Percentiles rank a stretch among this genome's conserved stretches.
Evolutionary conservation across 2,797 vertebrate species (phyloP).

Genomic region (Xenops minutus): DNA sequence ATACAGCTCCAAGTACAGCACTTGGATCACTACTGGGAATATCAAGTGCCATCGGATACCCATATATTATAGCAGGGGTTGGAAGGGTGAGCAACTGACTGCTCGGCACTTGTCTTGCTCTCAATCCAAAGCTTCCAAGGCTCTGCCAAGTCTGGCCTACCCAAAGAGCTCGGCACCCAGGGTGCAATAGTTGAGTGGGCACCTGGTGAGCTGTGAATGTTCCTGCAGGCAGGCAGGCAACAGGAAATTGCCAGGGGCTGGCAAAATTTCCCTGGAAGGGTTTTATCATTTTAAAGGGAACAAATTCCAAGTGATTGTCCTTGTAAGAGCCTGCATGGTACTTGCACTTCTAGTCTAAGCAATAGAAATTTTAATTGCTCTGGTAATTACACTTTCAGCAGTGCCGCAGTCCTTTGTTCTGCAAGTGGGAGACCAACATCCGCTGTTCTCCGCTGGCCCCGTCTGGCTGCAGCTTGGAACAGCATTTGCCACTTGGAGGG

Average conservation of each 20-base stretch:
- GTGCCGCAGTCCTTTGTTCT: slow-evolving; percentile 39
- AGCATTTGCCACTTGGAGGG: slow-evolving; percentile 51
- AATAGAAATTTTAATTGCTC: slow-evolving; percentile 60
- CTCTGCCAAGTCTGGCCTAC: fast-evolving
- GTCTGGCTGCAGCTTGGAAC: slow-evolving; percentile 64
- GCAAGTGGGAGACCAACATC: slow-evolving; percentile 12
- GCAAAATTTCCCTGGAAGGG: neutral
- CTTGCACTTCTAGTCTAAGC: slow-evolving; percentile 44
- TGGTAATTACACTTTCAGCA: slow-evolving; percentile 50
- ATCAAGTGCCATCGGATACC: neutral
- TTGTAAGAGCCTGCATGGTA: slow-evolving; percentile 23
- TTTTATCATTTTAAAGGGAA: slow-evolving; percentile 29
- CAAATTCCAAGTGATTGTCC: slow-evolving; percentile 42
- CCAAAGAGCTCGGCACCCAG: fast-evolving
- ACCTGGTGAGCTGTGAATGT: fast-evolving
- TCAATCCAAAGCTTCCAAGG: neutral
- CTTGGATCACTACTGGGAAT: neutral
- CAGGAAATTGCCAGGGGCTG: neutral
- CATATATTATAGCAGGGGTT: neutral
- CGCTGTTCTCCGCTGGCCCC: slow-evolving; percentile 50
- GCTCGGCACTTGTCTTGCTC: neutral
- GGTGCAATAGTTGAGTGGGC: fast-evolving
- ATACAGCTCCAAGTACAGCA: neutral
- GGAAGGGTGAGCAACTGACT: neutral
- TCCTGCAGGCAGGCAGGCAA: neutral